Conservation (phyloP, 2,888 invertebrate species). For the Bruchidius siliquastri region DNA sequence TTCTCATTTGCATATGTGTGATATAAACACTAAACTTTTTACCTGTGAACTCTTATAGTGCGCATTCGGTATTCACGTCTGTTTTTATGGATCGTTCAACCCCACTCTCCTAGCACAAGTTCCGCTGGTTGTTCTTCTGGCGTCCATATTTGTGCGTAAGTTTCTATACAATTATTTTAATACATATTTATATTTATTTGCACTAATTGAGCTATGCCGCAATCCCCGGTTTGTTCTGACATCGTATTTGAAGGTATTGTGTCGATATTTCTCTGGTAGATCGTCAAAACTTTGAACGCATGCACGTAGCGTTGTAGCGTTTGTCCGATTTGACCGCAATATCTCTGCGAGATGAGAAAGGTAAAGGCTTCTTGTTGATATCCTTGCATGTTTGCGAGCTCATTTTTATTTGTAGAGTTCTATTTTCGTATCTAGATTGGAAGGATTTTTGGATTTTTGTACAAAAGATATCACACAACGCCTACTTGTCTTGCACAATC, state of each 20-base stretch:
- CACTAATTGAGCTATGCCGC: neutral
- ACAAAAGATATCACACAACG: constrained; percentile 3
- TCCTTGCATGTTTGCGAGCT: neutral
- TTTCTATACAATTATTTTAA: constrained; percentile 12
- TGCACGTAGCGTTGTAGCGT: neutral
- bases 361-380: neutral
- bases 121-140: constrained; percentile 39
- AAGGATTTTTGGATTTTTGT: neutral
- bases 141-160: constrained; percentile 46
- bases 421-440: neutral
- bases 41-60: constrained; percentile 31
- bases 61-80: constrained; percentile 30
- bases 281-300: neutral
- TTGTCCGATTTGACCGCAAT: neutral
- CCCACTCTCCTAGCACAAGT: constrained; percentile 34
- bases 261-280: neutral
- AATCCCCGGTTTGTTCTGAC: neutral
- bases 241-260: neutral
- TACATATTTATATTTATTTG: neutral
- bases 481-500: constrained; percentile 21
- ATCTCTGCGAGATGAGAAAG: neutral
- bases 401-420: neutral
- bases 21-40: constrained; percentile 35
- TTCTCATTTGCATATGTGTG: constrained; percentile 42
- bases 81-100: constrained; percentile 38